Percentiles rank a stretch among this genome's conserved stretches.
These are phyloP conservation scores for Bellardia bayeri DNA, from an alignment of 2,888 invertebrate genomes.

Conservation along the genomic window DNA sequence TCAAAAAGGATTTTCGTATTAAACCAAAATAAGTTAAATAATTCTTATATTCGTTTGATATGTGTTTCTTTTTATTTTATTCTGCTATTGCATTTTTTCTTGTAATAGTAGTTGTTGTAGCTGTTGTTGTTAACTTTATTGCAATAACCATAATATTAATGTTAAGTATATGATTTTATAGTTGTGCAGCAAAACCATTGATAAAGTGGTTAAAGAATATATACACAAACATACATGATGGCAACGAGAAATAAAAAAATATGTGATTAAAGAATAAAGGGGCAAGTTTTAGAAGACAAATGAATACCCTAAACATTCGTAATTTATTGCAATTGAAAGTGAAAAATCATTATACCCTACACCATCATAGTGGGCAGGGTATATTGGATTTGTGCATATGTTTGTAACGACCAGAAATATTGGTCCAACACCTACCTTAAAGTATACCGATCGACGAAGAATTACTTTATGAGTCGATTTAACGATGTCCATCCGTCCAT, in stretches of 20 bases:
- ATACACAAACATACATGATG: slow-evolving; percentile 5
- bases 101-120: neutral
- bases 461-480: no score
- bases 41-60: slow-evolving; percentile 41
- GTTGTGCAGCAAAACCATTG: slow-evolving; percentile 64
- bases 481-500: no score
- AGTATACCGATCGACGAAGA: no score
- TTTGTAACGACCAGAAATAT: no score
- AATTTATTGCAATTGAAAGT: no score
- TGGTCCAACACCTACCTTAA: no score
- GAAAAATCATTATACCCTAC: no score
- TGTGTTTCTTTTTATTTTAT: slow-evolving; percentile 1
- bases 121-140: slow-evolving; percentile 35
- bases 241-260: neutral
- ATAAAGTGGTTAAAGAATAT: slow-evolving; percentile 58
- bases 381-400: no score
- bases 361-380: no score
- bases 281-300: neutral
- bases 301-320: neutral
- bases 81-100: slow-evolving; percentile 12
- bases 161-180: slow-evolving; percentile 62
- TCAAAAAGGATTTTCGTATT: slow-evolving; percentile 37
- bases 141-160: slow-evolving; percentile 66
- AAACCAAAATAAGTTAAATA: slow-evolving; percentile 45
- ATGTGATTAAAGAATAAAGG: neutral